phyloP scores from a whole-genome alignment of 2,113 vertebrate genomes.

The Amblyopsis rosae region DNA sequence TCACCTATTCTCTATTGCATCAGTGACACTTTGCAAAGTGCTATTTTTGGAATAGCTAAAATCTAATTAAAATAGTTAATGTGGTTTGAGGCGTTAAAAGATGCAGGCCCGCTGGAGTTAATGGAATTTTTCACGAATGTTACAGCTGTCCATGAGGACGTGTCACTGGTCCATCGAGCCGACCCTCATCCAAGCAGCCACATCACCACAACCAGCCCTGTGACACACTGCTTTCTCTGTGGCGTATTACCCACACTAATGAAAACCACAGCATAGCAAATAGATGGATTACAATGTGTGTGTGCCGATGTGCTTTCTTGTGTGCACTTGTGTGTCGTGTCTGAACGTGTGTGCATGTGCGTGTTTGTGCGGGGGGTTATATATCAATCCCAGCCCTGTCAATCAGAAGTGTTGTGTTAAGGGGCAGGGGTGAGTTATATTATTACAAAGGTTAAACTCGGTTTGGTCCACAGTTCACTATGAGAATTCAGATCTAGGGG shows the following conservation, averaged over 20 bases:
- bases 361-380: neutral
- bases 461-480: too few relatives aligned
- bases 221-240: conserved; percentile 44
- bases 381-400: too few relatives aligned
- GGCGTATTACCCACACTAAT: conserved; percentile 51
- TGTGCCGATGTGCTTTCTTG: conserved; percentile 2
- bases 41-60: too few relatives aligned
- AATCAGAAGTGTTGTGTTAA: too few relatives aligned
- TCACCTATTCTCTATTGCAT: too few relatives aligned
- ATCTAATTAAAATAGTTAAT: too few relatives aligned
- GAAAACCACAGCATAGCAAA: conserved; percentile 42
- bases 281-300: conserved; percentile 22
- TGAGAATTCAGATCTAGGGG: too few relatives aligned
- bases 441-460: too few relatives aligned
- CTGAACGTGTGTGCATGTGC: conserved; percentile 9
- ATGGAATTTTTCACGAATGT: conserved; percentile 5
- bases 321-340: conserved; percentile 9
- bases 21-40: too few relatives aligned
- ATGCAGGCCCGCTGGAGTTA: too few relatives aligned
- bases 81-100: too few relatives aligned
- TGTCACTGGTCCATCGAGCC: conserved; percentile 50
- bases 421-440: too few relatives aligned
- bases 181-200: conserved; percentile 42
- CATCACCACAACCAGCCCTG: conserved; percentile 51
- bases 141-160: conserved; percentile 22